Evolutionary conservation across 2,113 vertebrate genomes (phyloP).

Genomic region (Scytalopus superciliaris): DNA sequence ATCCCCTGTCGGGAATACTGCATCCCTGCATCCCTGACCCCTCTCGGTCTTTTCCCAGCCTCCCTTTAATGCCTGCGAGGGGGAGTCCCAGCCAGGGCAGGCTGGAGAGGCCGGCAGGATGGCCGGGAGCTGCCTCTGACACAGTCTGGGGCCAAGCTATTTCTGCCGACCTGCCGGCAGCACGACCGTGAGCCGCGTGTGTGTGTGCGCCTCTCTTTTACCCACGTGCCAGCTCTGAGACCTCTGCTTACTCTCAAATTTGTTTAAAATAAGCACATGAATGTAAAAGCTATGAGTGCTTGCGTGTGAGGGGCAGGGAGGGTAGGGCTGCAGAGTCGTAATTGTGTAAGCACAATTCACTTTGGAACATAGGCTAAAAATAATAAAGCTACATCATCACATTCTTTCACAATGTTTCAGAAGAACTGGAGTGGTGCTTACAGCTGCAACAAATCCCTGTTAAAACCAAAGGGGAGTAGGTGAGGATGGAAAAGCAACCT

Average conservation of each 20-base stretch:
- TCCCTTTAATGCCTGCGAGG: background rate
- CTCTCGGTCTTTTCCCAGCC: background rate
- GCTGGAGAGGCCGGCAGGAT: background rate
- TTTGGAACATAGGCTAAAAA: slow-evolving; percentile 54
- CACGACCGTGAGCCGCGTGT: fast-evolving
- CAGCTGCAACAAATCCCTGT: background rate
- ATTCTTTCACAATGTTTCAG: slow-evolving; percentile 43
- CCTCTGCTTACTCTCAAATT: background rate
- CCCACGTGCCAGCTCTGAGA: background rate
- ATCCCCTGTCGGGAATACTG: background rate
- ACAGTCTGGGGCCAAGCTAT: fast-evolving
- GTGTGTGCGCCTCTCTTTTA: fast-evolving
- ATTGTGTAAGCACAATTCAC: slow-evolving; percentile 49
- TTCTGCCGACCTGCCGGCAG: background rate
- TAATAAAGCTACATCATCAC: slow-evolving; percentile 59
- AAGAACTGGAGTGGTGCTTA: background rate
- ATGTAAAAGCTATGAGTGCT: background rate
- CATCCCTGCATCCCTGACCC: background rate
- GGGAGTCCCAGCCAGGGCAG: background rate
- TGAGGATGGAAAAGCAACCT: background rate
- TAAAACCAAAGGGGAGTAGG: slow-evolving; percentile 5
- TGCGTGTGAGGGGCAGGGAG: background rate
- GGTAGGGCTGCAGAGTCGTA: background rate
- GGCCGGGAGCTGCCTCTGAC: background rate
- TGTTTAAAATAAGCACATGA: background rate